phyloP scores from a whole-genome alignment of 1,140 invertebrate genomes.

The Macrostomum lignano region DNA sequence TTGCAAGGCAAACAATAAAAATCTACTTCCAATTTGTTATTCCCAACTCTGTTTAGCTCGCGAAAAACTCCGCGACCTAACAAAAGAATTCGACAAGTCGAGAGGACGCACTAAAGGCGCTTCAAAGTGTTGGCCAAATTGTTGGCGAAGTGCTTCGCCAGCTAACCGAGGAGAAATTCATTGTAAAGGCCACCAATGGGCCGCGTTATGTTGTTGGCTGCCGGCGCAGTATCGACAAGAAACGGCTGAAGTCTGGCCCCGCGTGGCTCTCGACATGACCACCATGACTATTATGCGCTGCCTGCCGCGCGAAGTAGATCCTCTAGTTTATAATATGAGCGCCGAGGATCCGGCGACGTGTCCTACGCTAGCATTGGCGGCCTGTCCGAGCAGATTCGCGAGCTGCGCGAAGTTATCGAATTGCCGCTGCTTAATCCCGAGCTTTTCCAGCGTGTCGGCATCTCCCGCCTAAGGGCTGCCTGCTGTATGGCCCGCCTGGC shows the following conservation, averaged over 20 bases:
- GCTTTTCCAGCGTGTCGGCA: constrained; percentile 80
- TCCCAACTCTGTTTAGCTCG: neutral
- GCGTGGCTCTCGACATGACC: constrained; percentile 98
- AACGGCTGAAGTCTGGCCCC: constrained; percentile 68
- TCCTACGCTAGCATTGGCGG: constrained; percentile 84
- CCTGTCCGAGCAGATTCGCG: constrained; percentile 79
- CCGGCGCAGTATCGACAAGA: constrained; percentile 73
- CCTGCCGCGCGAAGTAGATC: constrained; percentile 86
- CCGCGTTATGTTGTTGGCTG: constrained; percentile 96
- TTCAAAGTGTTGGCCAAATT: constrained; percentile 96
- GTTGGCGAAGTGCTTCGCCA: constrained; percentile 82
- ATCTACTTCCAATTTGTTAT: no score
- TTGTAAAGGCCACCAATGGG: constrained; percentile 97
- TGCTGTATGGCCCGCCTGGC: no score
- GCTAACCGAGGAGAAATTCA: constrained; percentile 21
- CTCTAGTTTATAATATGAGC: constrained; percentile 97
- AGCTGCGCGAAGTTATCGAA: constrained; percentile 88
- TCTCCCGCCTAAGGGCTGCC: no score
- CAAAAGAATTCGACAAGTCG: constrained; percentile 94
- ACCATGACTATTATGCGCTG: constrained; percentile 87
- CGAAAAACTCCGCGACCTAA: constrained; percentile 29
- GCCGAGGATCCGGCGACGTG: constrained; percentile 95
- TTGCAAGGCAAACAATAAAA: no score
- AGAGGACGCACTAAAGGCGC: constrained; percentile 97
- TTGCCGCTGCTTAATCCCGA: constrained; percentile 85